These are phyloP conservation scores for Drosophila peninsularis DNA, from an alignment of 2,888 invertebrate species.

Conservation along the genomic window DNA sequence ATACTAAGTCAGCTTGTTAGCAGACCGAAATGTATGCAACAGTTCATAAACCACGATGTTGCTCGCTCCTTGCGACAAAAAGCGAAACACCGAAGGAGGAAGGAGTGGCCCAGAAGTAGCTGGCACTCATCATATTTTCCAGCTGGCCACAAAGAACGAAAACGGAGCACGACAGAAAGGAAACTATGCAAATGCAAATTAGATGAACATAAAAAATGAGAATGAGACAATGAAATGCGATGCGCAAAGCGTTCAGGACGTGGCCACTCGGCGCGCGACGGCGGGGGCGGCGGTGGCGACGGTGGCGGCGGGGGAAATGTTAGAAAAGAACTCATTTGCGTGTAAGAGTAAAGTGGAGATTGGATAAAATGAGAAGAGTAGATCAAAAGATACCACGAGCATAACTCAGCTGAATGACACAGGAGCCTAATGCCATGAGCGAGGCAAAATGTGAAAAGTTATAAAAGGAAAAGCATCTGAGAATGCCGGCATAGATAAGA, in stretches of 20 bases:
- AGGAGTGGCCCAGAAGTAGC: constrained; percentile 10
- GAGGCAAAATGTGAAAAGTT: not conserved
- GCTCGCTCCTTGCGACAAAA: constrained; percentile 27
- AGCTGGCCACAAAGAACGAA: constrained; percentile 45
- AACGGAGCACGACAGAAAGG: constrained; percentile 28
- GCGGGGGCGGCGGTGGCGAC: no score
- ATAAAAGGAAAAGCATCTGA: constrained; percentile 12
- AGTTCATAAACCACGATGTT: constrained; percentile 70
- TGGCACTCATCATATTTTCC: constrained; percentile 69
- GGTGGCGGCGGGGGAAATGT: not conserved
- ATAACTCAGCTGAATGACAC: constrained; percentile 15
- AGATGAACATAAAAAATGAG: constrained; percentile 58
- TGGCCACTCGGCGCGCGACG: not conserved
- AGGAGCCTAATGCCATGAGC: constrained; percentile 4
- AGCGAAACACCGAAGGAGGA: not conserved
- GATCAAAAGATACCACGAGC: constrained; percentile 16
- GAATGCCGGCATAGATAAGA: constrained; percentile 5
- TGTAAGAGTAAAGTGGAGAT: constrained; percentile 16
- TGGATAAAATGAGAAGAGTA: constrained; percentile 25
- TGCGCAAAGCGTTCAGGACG: constrained; percentile 25
- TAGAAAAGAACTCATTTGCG: constrained; percentile 13
- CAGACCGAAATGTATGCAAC: constrained; percentile 68
- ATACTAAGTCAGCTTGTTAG: constrained; percentile 79
- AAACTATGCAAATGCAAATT: constrained; percentile 77
- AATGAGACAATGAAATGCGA: constrained; percentile 53